These are phyloP conservation scores for Lepetodrilus schrolli DNA, from an alignment of 2,888 invertebrate genomes.

Conservation along the genomic window DNA sequence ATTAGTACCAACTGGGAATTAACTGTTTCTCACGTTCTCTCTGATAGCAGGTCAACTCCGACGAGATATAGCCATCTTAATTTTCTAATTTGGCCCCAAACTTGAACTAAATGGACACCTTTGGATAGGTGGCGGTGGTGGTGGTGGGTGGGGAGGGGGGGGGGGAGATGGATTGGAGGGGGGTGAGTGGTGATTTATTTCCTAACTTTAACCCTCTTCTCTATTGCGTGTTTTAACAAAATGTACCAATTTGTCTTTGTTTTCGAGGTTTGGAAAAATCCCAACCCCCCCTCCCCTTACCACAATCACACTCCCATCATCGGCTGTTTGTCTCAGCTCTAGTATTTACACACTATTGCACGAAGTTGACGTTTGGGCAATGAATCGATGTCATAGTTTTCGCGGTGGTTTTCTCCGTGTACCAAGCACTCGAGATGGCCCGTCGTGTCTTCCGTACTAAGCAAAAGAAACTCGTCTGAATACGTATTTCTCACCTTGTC, in stretches of 20 bases:
- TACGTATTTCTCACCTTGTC: too few relatives aligned
- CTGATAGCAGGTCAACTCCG: not conserved
- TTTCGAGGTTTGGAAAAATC: not conserved
- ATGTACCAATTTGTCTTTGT: not conserved
- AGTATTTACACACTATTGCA: not conserved
- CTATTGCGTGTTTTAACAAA: not conserved
- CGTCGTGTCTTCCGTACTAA: not conserved
- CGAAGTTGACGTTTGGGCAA: not conserved
- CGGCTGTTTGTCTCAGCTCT: too few relatives aligned
- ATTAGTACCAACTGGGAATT: not conserved
- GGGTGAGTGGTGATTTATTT: not conserved
- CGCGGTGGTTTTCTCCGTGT: not conserved
- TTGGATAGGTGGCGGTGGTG: too few relatives aligned
- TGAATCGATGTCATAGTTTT: not conserved
- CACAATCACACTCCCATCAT: not conserved
- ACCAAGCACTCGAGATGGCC: not conserved
- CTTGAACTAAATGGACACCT: not conserved
- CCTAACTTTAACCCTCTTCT: not conserved
- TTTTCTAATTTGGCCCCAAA: not conserved
- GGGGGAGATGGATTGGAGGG: too few relatives aligned
- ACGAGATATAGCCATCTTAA: not conserved
- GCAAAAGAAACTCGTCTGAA: too few relatives aligned
- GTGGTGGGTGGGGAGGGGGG: too few relatives aligned
- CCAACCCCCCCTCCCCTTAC: not conserved
- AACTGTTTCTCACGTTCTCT: slow-evolving; percentile 2